Conservation (phyloP, 2,797 vertebrate species). For the Anas flavirostris region DNA sequence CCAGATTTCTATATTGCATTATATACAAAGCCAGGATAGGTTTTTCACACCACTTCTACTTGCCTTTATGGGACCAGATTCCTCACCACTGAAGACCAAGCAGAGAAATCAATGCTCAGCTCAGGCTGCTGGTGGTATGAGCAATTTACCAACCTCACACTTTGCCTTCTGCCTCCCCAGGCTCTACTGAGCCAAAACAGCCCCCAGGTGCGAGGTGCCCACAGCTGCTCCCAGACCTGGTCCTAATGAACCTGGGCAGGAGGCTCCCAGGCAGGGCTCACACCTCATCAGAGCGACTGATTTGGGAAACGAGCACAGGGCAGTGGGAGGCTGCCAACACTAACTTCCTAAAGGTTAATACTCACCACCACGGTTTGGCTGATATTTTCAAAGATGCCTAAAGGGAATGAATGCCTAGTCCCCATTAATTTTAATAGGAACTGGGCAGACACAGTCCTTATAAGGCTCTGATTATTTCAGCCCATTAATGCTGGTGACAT, state of each 20-base stretch:
- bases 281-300: neutral
- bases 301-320: neutral
- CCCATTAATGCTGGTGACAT: conserved; percentile 27
- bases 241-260: neutral
- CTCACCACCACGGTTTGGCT: conserved; percentile 58
- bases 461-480: conserved; percentile 17
- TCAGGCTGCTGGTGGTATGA: neutral
- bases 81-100: neutral
- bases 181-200: neutral
- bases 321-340: conserved; percentile 56
- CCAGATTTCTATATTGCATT: neutral
- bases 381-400: conserved; percentile 65
- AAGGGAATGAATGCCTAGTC: conserved; percentile 36
- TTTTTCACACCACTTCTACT: neutral
- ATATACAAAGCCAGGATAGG: neutral
- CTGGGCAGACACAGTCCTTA: conserved; percentile 28
- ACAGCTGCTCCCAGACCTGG: neutral
- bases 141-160: neutral
- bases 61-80: neutral
- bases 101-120: rapidly evolving
- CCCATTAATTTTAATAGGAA: conserved; percentile 64
- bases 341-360: conserved; percentile 69
- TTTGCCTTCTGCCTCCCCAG: rapidly evolving
- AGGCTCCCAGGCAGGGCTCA: neutral
- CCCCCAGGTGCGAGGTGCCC: neutral